phyloP scores from a whole-genome alignment of 2,888 invertebrate species.

The Criorhina ranunculi region DNA sequence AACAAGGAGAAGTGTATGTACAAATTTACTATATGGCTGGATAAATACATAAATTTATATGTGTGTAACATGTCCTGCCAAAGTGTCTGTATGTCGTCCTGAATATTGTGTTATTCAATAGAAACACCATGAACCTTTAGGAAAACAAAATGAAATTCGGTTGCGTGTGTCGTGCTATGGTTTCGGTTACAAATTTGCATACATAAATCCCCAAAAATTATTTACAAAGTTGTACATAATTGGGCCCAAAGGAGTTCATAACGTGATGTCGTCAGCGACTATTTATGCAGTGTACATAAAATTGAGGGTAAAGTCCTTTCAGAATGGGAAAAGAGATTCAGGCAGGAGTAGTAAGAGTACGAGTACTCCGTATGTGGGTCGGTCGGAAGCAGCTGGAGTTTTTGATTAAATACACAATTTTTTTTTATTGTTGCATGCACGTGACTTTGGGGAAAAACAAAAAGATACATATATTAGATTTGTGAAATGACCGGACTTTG shows the following conservation, averaged over 20 bases:
- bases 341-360: no score
- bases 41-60: background rate
- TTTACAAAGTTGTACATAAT: constrained; percentile 23
- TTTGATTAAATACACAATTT: no score
- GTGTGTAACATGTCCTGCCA: background rate
- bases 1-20: background rate
- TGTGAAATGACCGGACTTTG: no score
- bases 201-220: constrained; percentile 23
- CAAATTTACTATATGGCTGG: background rate
- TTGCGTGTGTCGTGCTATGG: constrained; percentile 14
- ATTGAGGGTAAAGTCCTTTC: constrained; percentile 4
- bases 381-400: no score
- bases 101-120: background rate
- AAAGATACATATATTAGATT: no score
- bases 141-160: background rate
- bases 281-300: constrained; percentile 15
- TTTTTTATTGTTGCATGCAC: no score
- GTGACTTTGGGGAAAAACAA: no score
- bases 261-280: constrained; percentile 2
- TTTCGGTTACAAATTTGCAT: constrained; percentile 8
- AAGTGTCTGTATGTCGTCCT: background rate
- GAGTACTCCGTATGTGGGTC: no score
- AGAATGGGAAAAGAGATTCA: background rate
- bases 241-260: constrained; percentile 6
- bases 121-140: background rate